Evolutionary conservation across 2,113 vertebrate genomes (phyloP), one percentile per base, ranked within the genome.

Genomic region (Charina bottae): DNA sequence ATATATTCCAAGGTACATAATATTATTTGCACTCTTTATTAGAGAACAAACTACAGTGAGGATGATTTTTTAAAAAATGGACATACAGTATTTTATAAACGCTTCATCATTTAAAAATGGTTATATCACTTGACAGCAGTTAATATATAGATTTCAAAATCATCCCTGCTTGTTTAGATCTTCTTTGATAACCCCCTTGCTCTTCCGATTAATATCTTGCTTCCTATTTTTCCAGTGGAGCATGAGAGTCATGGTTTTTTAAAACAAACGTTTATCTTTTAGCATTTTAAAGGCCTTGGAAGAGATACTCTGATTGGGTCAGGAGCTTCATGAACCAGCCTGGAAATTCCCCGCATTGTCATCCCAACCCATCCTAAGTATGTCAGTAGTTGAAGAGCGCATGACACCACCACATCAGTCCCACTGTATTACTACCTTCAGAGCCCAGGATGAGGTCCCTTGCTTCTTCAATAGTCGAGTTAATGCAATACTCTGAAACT

Each of bases 401-500:
- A 28, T 28, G 83, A 28, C 9, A 17, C 46, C 49, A 85, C 42
- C 9, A 28, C 5, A n/a, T 85, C 46, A 28, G 46, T 49, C 28
- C 10, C 49, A 72, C 49, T 53, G 10, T 87, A 56, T 17, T 42
- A 7, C 46, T 23, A 26, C 58, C 19, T 86, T 84, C 58, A 54
- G 23, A 89, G 23, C 88, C 92, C 92, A 91, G 94, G 93, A 95
- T 90, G 87, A 0, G 92, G 96, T 94, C 95, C 95, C 94, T 89
- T 88, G 93, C 62, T 94, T 95, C 96, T 91, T 91, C 92, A 92
- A 56, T 0, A 46, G 92, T 85, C 95, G 94, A 92, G 90, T 95
- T 72, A 93, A 94, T 93, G 86, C 95, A 95, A 94, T 95, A 46
- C 93, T 94, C 93, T 59, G 93, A 94, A 93, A 92, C 92, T 96